Percentiles rank a stretch among this genome's conserved stretches.
phyloP scores from a whole-genome alignment of 1,140 invertebrate genomes.

The Saccostrea cuccullata region DNA sequence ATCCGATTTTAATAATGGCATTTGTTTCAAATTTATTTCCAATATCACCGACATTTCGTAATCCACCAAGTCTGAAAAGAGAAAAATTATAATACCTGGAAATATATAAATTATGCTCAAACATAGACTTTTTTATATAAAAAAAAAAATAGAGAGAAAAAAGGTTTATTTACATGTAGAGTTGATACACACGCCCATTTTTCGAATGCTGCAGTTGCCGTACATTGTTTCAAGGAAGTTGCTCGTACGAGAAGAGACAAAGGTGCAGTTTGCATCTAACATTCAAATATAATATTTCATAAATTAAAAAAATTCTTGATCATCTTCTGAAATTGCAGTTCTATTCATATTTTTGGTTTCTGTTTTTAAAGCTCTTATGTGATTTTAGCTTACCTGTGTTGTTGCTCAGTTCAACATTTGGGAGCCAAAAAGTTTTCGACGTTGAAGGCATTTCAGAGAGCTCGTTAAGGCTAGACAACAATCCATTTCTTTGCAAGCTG shows the following conservation, averaged over 20 bases:
- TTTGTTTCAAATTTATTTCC: neutral
- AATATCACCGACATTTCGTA: neutral
- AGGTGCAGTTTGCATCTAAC: neutral
- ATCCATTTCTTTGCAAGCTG: neutral
- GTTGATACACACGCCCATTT: slow-evolving; percentile 7
- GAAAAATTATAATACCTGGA: no score
- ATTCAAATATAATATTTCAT: neutral
- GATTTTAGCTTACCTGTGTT: neutral
- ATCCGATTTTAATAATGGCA: no score
- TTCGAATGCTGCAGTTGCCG: neutral
- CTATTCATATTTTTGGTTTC: no score
- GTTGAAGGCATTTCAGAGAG: no score
- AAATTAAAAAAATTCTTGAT: neutral
- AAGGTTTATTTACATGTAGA: neutral
- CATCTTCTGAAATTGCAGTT: neutral
- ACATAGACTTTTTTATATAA: no score
- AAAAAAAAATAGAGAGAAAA: no score
- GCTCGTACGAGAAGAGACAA: neutral
- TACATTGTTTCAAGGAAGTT: neutral
- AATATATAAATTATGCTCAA: no score
- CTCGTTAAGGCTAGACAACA: no score
- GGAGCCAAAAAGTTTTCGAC: neutral
- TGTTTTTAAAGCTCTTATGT: no score
- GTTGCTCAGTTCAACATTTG: neutral
- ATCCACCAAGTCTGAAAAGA: neutral